Base-by-base conservation (phyloP, 2,888 invertebrate species). In the Tiliacea aurago region DNA sequence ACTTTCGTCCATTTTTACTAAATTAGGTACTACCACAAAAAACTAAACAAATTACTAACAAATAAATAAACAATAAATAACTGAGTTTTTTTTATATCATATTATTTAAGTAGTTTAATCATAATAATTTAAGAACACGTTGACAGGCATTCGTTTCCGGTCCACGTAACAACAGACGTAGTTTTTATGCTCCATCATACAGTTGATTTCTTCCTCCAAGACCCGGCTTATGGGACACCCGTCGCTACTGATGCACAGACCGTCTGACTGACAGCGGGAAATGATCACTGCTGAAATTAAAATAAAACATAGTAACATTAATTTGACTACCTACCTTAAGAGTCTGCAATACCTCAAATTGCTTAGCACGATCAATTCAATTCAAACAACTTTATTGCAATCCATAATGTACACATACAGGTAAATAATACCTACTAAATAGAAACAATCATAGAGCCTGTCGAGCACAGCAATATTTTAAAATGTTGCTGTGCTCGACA, bases 91-190 rank as follows among this genome's bases (percentile, higher is more conserved):
- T 15, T 7, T 15, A 23, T 20, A 49, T 4, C 1, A 18, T 51
- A 28, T 5, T 53, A 23, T 28, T 66, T 4, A 18, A 33, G 15
- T 33, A 45, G 0, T n/a, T 68, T 33, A 45, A 1, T 70, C 13
- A 20, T 28, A 0, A 51, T 87, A 81, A 28, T 71, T 65, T 0
- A 49, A 0, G 37, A 91, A 90, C 43, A 92, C 78, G 63, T 93
- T 84, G 5, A 62, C 11, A 0, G 92, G 89, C 74, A 87, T 86
- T 53, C 75, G 73, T 1, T 86, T 80, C 11, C 77, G 81, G 0
- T 84, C 72, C 7, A 90, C 87, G 20, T 73, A 67, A 75, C 93
- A 93, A 73, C 93, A 93, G 5, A 92, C 81, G 49, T 77, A 80
- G 78, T 86, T 74, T 2, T 70, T 80, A 11, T 74, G 63, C 45